Conservation (phyloP, 1,140 invertebrate species). For the Ptiloglossa arizonensis region DNA sequence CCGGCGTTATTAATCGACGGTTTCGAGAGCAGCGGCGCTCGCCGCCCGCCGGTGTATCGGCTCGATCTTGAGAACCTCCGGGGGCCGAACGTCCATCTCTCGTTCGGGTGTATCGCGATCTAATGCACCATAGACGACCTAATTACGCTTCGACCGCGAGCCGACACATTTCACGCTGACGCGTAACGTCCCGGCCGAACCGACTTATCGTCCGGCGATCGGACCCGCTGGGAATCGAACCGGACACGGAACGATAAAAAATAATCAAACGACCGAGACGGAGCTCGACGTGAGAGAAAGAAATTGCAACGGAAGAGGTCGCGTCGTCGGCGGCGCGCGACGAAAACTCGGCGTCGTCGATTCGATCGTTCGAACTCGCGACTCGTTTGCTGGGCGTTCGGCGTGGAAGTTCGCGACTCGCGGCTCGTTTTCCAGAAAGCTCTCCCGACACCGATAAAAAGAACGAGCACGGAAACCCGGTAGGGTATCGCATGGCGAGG, state of each 20-base stretch:
- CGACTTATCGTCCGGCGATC: conserved; percentile 31
- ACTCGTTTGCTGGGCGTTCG: too few relatives aligned
- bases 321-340: too few relatives aligned
- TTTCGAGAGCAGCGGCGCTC: conserved; percentile 16
- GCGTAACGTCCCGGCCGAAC: conserved; percentile 18
- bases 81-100: conserved; percentile 29
- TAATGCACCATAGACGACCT: conserved; percentile 54
- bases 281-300: too few relatives aligned
- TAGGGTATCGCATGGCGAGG: background rate
- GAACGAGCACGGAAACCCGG: background rate
- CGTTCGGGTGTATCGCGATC: conserved; percentile 46
- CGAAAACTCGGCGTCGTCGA: too few relatives aligned
- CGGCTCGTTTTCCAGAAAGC: too few relatives aligned
- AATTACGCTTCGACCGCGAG: conserved; percentile 51
- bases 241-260: too few relatives aligned
- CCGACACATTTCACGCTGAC: conserved; percentile 52
- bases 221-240: conserved; percentile 2
- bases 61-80: conserved; percentile 31
- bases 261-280: too few relatives aligned
- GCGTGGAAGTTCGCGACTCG: too few relatives aligned
- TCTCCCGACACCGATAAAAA: conserved; percentile 9
- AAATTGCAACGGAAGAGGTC: too few relatives aligned
- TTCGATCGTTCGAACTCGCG: too few relatives aligned
- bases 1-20: conserved; percentile 53
- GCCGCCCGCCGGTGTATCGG: too few relatives aligned